Evolutionary conservation across 2,888 invertebrate species (phyloP).

Genomic region (Limenitis arthemis): DNA sequence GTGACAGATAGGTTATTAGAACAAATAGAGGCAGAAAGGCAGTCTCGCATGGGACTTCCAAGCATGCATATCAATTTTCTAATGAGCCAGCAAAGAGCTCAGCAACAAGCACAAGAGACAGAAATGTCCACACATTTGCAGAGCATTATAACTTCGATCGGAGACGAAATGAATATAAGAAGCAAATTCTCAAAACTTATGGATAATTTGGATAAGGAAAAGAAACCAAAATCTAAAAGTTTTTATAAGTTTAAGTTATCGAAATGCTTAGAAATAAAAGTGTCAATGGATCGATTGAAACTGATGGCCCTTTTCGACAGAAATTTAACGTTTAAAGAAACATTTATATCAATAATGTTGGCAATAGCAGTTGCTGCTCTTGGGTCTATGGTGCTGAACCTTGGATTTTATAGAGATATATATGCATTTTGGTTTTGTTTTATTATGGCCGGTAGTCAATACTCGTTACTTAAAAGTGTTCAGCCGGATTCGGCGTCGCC

Average conservation of each 20-base stretch:
- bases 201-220: slow-evolving; percentile 68
- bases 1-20: slow-evolving; percentile 64
- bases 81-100: slow-evolving; percentile 55
- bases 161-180: slow-evolving; percentile 67
- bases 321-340: slow-evolving; percentile 88
- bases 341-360: slow-evolving; percentile 84
- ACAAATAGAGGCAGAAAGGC: slow-evolving; percentile 63
- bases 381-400: slow-evolving; percentile 86
- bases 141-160: slow-evolving; percentile 65
- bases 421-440: slow-evolving; percentile 96
- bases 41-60: slow-evolving; percentile 61
- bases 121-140: slow-evolving; percentile 52
- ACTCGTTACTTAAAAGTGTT: slow-evolving; percentile 96
- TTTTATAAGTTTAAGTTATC: slow-evolving; percentile 85
- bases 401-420: slow-evolving; percentile 92
- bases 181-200: slow-evolving; percentile 71
- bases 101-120: slow-evolving; percentile 43
- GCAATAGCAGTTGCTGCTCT: slow-evolving; percentile 89
- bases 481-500: slow-evolving; percentile 99
- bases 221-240: slow-evolving; percentile 68
- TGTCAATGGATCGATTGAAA: slow-evolving; percentile 93
- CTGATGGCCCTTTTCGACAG: slow-evolving; percentile 94
- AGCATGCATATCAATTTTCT: slow-evolving; percentile 67
- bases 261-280: slow-evolving; percentile 79
- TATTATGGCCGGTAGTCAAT: slow-evolving; percentile 98